Percentiles rank a stretch among this genome's conserved stretches.
Conservation (phyloP, 2,888 invertebrate species). For the Seladonia tumulorum region DNA sequence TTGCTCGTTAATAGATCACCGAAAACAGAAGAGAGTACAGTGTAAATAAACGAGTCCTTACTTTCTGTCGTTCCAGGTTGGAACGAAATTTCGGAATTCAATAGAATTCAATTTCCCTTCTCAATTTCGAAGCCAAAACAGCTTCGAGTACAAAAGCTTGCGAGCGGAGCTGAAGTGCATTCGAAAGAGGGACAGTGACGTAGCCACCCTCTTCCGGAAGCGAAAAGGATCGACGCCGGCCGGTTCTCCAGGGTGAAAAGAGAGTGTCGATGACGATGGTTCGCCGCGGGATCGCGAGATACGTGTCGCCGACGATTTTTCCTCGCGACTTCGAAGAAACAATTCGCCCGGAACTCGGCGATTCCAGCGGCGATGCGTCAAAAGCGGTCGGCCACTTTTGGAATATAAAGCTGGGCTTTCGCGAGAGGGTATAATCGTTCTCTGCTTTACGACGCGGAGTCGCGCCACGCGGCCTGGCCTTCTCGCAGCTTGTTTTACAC, state of each 20-base stretch:
- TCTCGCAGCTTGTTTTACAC: constrained; percentile 7
- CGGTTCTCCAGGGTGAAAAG: not conserved
- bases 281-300: not conserved
- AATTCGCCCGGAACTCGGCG: too few species aligned
- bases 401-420: not conserved
- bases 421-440: constrained; percentile 5
- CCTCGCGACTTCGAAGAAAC: not conserved
- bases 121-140: not conserved
- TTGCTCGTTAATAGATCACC: not conserved
- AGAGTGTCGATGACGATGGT: not conserved
- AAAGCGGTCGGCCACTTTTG: not conserved
- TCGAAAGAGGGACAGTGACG: not conserved
- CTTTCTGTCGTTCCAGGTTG: not conserved
- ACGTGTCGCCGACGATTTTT: not conserved
- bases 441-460: not conserved
- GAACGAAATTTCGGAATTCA: not conserved
- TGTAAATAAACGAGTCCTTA: not conserved
- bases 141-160: constrained; percentile 1
- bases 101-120: not conserved
- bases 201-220: not conserved
- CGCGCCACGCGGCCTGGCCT: not conserved
- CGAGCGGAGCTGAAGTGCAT: not conserved
- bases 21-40: not conserved
- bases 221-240: not conserved
- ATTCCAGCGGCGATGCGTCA: not conserved